Evolutionary conservation across 1,140 invertebrate genomes (phyloP).

Genomic region (Leptopilina boulardi): DNA sequence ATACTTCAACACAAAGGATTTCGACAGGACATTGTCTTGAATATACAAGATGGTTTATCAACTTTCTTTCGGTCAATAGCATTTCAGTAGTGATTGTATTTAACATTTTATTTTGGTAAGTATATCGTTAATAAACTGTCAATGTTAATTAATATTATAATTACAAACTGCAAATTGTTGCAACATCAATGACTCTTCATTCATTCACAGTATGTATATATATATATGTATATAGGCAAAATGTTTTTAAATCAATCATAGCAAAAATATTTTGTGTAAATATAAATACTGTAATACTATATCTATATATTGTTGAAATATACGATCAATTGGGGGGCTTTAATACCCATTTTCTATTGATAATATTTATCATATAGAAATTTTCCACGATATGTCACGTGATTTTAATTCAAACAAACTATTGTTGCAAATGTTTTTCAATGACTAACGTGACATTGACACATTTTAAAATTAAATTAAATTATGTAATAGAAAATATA

Average conservation of each 20-base stretch:
- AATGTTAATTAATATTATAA: not conserved
- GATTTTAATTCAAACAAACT: no score
- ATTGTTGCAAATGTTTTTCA: no score
- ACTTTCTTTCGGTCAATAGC: conserved; percentile 66
- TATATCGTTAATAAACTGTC: conserved; percentile 22
- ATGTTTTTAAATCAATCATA: not conserved
- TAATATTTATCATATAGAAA: no score
- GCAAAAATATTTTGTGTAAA: conserved; percentile 4
- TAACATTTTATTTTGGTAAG: conserved; percentile 69
- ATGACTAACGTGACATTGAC: no score
- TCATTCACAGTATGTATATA: not conserved
- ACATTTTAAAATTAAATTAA: no score
- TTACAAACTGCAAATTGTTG: conserved; percentile 19
- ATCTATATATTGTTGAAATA: no score
- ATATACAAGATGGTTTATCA: conserved; percentile 49
- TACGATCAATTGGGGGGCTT: no score
- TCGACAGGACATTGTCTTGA: conserved; percentile 27
- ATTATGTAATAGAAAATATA: no score
- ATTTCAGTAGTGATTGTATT: conserved; percentile 64
- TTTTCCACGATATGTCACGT: no score
- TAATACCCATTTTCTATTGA: no score
- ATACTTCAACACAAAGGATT: conserved; percentile 38
- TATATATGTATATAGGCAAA: not conserved
- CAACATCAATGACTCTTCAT: conserved; percentile 35
- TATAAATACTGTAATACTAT: not conserved